Evolutionary conservation across 2,888 invertebrate genomes (phyloP), one percentile per base, ranked within the genome.

Genomic region (Erpobdella octoculata): DNA sequence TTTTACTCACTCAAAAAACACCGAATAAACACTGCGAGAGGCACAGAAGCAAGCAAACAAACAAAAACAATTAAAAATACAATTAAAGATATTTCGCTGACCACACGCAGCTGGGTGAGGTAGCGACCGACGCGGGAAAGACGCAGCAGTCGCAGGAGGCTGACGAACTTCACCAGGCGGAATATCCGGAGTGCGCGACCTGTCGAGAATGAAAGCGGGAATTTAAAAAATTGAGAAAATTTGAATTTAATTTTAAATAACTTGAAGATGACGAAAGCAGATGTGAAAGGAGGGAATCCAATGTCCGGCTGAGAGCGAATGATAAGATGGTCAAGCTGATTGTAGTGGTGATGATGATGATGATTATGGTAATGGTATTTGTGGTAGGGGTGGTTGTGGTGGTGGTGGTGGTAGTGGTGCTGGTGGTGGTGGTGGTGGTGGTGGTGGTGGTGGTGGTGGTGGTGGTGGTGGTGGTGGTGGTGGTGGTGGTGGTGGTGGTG

Each of bases 391-490:
- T n/a, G n/a, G n/a, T n/a, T n/a, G n/a, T n/a, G n/a, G n/a, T n/a
- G n/a, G n/a, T n/a, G n/a, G n/a, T n/a, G n/a, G n/a, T n/a, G n/a
- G n/a, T n/a, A n/a, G n/a, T n/a, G n/a, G n/a, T n/a, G n/a, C n/a
- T n/a, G n/a, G 76, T 73, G 67, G 65, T 53, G 48, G 76, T 75
- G 62, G 74, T 73, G 35, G 77, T 79, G 64, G 80, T 79, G 59
- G 80, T 80, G 12, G 78, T 79, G 75, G 78, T 78, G 5, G 79
- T 78, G 41, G 74, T 74, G 18, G 90, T 90, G 83, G 90, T 90
- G 82, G 87, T 88, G 6, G 89, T 89, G 78, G 83, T 90, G 76
- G 89, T 89, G 65, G 84, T 85, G 75, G 87, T 89, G 87, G 89
- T 89, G 74, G 85, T 83, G 33, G 76, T n/a, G n/a, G n/a, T n/a